Base-by-base conservation (phyloP, 2,797 vertebrate genomes). In the Hipposideros larvatus region DNA sequence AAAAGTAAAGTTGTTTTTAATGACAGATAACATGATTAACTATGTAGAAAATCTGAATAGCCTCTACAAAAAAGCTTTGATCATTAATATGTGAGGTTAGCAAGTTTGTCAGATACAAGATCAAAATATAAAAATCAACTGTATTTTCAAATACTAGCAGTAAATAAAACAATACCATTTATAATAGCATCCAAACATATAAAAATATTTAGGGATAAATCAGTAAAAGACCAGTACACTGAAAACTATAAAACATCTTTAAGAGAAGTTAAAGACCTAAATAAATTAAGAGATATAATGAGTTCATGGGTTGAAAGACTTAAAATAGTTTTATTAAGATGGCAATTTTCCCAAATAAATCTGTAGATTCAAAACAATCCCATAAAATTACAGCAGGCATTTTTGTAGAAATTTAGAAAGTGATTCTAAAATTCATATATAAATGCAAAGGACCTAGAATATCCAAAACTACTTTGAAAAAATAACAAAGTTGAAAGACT, bases 401-500 rank as follows among this genome's bases (percentile, higher is more conserved):
- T 73, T 41, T 53, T 75, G 28, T 46, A 74, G 46, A 90, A 84
- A 61, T 71, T 87, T 92, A 87, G 10, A 41, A 79, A 90, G 24
- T 83, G 61, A 86, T 61, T 92, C 61, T 86, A 84, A 86, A 91
- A 74, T 68, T 93, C 66, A 88, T 13, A 68, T 85, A 26, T 84
- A 90, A 87, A 93, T 74, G 70, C 51, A 89, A 97, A 91, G n/a
- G 57, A 91, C 34, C n/a, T 18, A 82, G 7, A 90, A 78, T 34
- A 93, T 63, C 15, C n/a, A 88, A 70, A 86, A 86, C 14, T 74
- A 71, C 28, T 79, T 10, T 65, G 59, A 37, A 95, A 91, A 37
- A 95, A 70, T 19, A 87, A 87, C 11, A 59, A 73, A 97, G 74
- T 41, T 48, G 41, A 41, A 95, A 46, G 26, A 90, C 10, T 68